Evolutionary conservation across 2,888 invertebrate genomes (phyloP).

Genomic region (Octonoba sinensis): DNA sequence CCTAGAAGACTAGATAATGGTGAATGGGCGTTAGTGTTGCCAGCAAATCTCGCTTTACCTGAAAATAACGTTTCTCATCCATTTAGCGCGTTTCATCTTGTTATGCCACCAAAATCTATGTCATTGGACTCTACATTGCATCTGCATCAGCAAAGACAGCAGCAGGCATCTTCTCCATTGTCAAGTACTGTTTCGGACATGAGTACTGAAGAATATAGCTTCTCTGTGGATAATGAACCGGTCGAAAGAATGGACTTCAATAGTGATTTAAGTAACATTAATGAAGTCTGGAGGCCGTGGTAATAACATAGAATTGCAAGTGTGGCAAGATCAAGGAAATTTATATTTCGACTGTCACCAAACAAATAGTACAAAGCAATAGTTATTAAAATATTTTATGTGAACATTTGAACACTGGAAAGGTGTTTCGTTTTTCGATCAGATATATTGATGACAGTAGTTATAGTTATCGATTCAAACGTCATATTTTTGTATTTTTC

Average conservation of each 20-base stretch:
- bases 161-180: constrained; percentile 10
- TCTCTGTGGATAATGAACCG: constrained; percentile 10
- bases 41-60: constrained; percentile 14
- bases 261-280: not conserved
- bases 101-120: constrained; percentile 12
- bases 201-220: constrained; percentile 36
- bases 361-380: no score
- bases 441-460: no score
- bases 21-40: constrained; percentile 60
- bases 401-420: no score
- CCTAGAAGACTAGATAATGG: constrained; percentile 50
- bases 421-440: no score
- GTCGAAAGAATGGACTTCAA: constrained; percentile 7
- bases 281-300: constrained; percentile 54
- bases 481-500: no score
- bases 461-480: no score
- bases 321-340: no score
- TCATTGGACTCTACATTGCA: constrained; percentile 1
- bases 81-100: constrained; percentile 45
- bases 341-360: no score
- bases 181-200: constrained; percentile 46
- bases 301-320: not conserved
- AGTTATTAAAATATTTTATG: no score
- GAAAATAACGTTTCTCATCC: constrained; percentile 20
- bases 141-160: not conserved